These are phyloP conservation scores for Columba janthina DNA, from an alignment of 2,113 vertebrate genomes.

Conservation along the genomic window DNA sequence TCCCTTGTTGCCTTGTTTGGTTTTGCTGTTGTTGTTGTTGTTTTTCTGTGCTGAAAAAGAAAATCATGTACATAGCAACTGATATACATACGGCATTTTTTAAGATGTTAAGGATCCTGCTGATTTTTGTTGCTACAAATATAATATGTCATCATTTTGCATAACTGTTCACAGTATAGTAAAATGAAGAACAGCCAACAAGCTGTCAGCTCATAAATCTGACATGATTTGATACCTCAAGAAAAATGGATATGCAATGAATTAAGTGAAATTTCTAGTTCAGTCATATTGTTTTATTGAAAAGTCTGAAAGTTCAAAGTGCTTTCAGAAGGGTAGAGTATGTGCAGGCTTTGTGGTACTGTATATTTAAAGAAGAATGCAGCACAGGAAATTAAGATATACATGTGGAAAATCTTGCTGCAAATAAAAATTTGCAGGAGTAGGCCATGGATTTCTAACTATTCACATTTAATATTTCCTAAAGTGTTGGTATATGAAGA, in stretches of 20 bases:
- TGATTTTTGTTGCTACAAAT: neutral
- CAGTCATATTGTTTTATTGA: neutral
- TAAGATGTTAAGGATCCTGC: neutral
- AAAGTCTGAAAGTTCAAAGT: neutral
- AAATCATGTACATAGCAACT: neutral
- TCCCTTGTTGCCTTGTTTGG: neutral
- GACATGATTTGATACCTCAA: neutral
- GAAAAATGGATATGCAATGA: neutral
- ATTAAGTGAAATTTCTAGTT: neutral
- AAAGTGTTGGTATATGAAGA: neutral
- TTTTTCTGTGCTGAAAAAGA: neutral
- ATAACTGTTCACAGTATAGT: neutral
- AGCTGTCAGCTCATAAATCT: neutral
- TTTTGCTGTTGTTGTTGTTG: too few relatives aligned
- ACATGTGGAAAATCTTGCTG: neutral
- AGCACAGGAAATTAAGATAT: neutral
- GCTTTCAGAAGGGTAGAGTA: neutral
- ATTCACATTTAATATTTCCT: neutral
- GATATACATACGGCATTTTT: neutral
- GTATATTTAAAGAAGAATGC: neutral
- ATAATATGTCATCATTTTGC: neutral
- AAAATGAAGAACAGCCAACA: neutral
- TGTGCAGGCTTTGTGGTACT: neutral
- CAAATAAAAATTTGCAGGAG: neutral
- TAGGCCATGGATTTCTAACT: neutral